phyloP scores from a whole-genome alignment of 2,797 vertebrate species.

The Sphenopsis melanotis region DNA sequence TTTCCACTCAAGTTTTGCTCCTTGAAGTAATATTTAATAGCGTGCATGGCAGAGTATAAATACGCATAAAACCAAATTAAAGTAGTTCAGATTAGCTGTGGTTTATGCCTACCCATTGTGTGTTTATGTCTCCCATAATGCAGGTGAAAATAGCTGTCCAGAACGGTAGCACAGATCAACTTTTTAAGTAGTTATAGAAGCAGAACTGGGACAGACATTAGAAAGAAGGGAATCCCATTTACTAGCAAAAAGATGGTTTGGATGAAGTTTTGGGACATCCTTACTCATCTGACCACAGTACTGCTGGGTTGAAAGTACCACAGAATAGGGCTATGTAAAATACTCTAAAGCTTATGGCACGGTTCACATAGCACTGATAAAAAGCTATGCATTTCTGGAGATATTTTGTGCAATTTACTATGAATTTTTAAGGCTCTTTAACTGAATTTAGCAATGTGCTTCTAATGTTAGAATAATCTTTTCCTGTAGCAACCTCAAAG shows the following conservation, averaged over 20 bases:
- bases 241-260: not conserved
- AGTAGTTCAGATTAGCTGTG: not conserved
- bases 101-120: not conserved
- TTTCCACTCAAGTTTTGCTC: not conserved
- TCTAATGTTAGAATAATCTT: not conserved
- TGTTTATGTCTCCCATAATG: not conserved
- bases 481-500: not conserved
- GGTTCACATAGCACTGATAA: rapidly evolving
- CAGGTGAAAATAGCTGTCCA: not conserved
- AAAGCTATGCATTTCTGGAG: not conserved
- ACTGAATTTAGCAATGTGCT: not conserved
- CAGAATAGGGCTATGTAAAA: not conserved
- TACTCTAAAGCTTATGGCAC: not conserved
- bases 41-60: not conserved
- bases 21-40: not conserved
- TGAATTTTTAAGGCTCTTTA: not conserved
- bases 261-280: not conserved
- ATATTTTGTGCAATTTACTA: not conserved
- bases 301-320: not conserved
- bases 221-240: not conserved
- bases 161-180: not conserved
- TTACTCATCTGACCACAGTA: not conserved
- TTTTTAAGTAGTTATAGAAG: not conserved
- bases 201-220: not conserved
- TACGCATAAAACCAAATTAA: not conserved